Evolutionary conservation across 2,797 vertebrate species (phyloP), one percentile per base, ranked within the genome.

Genomic region (Etheostoma perlongum): DNA sequence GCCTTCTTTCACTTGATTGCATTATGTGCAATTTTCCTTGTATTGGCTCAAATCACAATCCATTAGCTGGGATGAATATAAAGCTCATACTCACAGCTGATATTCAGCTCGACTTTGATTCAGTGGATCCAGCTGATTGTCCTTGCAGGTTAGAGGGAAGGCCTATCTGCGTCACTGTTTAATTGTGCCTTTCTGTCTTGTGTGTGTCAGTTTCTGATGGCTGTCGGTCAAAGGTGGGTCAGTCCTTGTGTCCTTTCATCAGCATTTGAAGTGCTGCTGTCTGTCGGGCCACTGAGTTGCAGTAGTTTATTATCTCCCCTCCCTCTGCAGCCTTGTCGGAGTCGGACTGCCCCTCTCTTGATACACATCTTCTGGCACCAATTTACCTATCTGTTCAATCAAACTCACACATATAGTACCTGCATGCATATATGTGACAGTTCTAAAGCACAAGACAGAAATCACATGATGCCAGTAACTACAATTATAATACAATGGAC

Each of bases 191-290:
- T 23, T 44, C 14, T 69, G 63, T 21, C 25, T 70, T 42, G 33
- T 76, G 40, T 63, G 33, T 60, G 81, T 77, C 12, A 14, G 59
- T 46, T 48, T 53, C 59, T 57, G 36, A 70, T 64, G 36, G 82
- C 57, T 65, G 72, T 61, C 6, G 48, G 15, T 84, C 78, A 84
- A 70, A 85, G 46, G 67, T 59, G 54, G 42, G 23, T 81, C 67
- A 11, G 47, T 69, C 67, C 57, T 64, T 0, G 49, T 67, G 83
- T 76, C 54, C 67, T 66, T 67, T 67, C 65, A 57, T 76, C 65
- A 58, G 68, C 27, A 0, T 57, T 54, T 61, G 52, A 81, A 67
- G 79, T 21, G 46, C 23, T 4, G 23, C 40, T 76, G 48, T 77
- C 67, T 65, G 76, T 19, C 6, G 1, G 74, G 14, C 57, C 27